Percentiles rank a stretch among this genome's conserved stretches.
Evolutionary conservation across 2,888 invertebrate species (phyloP).

Genomic region (Tholera decimalis): DNA sequence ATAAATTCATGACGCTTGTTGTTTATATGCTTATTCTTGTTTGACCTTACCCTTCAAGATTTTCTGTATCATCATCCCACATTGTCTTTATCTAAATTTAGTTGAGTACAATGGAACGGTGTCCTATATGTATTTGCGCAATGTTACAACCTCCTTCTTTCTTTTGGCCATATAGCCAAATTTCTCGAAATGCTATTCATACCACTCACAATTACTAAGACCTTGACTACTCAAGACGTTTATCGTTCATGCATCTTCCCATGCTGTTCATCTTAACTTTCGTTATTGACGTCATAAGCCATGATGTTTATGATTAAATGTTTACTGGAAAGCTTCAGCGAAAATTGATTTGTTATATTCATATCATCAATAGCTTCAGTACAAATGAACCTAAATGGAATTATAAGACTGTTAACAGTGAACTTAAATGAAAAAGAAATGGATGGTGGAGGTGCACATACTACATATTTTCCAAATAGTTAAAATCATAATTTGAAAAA

Average conservation of each 20-base stretch:
- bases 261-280: constrained; percentile 26
- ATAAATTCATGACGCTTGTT: too few species aligned
- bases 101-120: not conserved
- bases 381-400: not conserved
- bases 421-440: not conserved
- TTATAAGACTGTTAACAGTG: not conserved
- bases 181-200: not conserved
- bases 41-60: not conserved
- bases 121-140: not conserved
- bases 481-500: not conserved
- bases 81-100: not conserved
- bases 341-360: constrained; percentile 2
- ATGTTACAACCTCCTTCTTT: not conserved
- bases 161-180: too few species aligned
- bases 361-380: not conserved
- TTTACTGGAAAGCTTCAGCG: constrained; percentile 9
- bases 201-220: not conserved
- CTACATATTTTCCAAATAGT: not conserved
- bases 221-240: constrained; percentile 12
- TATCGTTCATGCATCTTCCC: constrained; percentile 6
- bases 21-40: not conserved
- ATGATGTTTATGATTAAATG: constrained; percentile 15
- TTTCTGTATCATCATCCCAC: not conserved
- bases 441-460: not conserved
- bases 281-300: constrained; percentile 39